These are phyloP conservation scores for Parazoanthus darwini DNA, from an alignment of 92 coral and sea anemone species.

Conservation along the genomic window DNA sequence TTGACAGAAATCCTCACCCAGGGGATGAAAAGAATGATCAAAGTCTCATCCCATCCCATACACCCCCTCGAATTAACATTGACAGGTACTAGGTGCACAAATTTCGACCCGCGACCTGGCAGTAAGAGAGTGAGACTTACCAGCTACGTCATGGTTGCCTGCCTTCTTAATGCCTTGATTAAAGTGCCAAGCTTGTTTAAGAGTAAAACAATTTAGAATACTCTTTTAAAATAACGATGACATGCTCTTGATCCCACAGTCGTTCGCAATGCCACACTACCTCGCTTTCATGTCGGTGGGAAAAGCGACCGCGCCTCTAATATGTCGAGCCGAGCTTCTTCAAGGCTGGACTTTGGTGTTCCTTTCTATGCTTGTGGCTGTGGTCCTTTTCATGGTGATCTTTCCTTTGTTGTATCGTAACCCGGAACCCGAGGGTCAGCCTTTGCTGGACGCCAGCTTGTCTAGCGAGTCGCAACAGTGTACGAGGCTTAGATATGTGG, in stretches of 20 bases:
- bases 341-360: slow-evolving; percentile 5
- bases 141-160: too few relatives aligned
- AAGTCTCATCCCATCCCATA: too few relatives aligned
- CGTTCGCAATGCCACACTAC: slow-evolving; percentile 13
- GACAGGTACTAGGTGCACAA: too few relatives aligned
- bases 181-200: not conserved
- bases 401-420: not conserved
- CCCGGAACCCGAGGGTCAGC: not conserved
- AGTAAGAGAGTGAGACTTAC: too few relatives aligned
- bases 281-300: slow-evolving; percentile 17
- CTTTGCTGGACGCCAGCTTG: not conserved
- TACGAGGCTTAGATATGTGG: slow-evolving; percentile 3
- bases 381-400: slow-evolving; percentile 6
- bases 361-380: not conserved
- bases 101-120: too few relatives aligned
- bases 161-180: too few relatives aligned
- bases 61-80: too few relatives aligned
- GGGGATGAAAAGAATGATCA: too few relatives aligned
- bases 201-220: too few relatives aligned
- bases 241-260: not conserved
- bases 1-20: too few relatives aligned
- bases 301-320: slow-evolving; percentile 9
- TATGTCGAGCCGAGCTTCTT: slow-evolving; percentile 8
- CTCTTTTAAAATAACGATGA: not conserved
- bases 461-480: slow-evolving; percentile 1